Conservation (phyloP, 2,797 vertebrate species). For the Strix occidentalis region DNA sequence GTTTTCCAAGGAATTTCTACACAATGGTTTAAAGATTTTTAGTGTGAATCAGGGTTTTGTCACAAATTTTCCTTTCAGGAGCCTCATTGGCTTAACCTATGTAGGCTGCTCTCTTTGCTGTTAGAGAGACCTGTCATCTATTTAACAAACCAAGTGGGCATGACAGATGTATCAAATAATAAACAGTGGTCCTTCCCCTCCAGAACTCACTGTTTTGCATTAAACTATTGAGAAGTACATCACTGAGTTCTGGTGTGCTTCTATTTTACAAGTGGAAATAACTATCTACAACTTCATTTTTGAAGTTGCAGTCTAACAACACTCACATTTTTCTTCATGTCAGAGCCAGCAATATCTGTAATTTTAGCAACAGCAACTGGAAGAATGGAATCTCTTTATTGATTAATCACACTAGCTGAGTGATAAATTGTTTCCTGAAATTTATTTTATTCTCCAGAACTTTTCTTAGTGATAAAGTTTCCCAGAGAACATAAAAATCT, state of each 20-base stretch:
- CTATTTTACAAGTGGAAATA: background rate
- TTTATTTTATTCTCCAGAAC: background rate
- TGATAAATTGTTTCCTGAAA: background rate
- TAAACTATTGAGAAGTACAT: background rate
- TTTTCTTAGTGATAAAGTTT: background rate
- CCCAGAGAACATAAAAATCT: background rate
- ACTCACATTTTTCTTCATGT: background rate
- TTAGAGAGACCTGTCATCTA: background rate
- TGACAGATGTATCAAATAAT: background rate
- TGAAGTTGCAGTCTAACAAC: background rate
- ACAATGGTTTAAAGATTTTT: background rate
- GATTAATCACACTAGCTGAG: background rate
- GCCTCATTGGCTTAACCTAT: background rate
- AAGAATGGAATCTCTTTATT: background rate
- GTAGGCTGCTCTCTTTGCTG: background rate
- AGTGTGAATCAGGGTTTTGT: background rate
- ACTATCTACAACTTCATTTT: background rate
- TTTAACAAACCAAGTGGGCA: background rate
- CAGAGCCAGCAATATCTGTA: background rate
- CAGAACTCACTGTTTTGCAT: background rate
- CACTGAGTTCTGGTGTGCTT: background rate
- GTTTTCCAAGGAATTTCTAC: background rate
- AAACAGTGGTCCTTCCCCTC: background rate
- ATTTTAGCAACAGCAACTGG: background rate
- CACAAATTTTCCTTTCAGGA: background rate